Evolutionary conservation across 2,113 vertebrate genomes (phyloP).

Genomic region (Steatornis caripensis): DNA sequence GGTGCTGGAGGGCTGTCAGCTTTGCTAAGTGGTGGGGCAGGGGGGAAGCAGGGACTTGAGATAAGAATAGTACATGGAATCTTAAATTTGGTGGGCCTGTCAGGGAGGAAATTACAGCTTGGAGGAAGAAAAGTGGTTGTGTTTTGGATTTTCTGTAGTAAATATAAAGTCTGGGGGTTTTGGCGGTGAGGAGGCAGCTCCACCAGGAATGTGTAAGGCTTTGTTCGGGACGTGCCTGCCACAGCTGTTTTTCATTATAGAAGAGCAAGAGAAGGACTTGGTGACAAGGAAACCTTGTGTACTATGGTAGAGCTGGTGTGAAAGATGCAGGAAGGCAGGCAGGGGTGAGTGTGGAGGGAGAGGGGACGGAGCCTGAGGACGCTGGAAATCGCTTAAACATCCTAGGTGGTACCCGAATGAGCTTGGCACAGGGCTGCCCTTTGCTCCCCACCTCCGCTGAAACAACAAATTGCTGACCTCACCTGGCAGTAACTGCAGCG

Average conservation of each 20-base stretch:
- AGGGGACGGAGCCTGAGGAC: background rate
- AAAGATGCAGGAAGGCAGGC: constrained; percentile 36
- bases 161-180: constrained; percentile 59
- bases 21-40: constrained; percentile 17
- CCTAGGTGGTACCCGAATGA: background rate
- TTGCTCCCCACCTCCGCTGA: background rate
- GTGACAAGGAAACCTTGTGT: constrained; percentile 52
- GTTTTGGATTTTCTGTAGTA: constrained; percentile 59
- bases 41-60: constrained; percentile 3
- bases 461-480: background rate
- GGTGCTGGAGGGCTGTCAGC: constrained; percentile 24
- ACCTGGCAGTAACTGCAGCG: background rate
- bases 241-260: constrained; percentile 69
- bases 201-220: constrained; percentile 61
- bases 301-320: constrained; percentile 6
- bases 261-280: constrained; percentile 47
- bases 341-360: background rate
- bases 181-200: constrained; percentile 55
- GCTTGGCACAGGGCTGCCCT: background rate
- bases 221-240: constrained; percentile 49
- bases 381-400: background rate
- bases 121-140: constrained; percentile 50
- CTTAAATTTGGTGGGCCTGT: constrained; percentile 57
- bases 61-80: constrained; percentile 67
- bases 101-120: constrained; percentile 62